These are phyloP conservation scores for Enteromius mattozi DNA, from an alignment of 2,797 vertebrate genomes.

Conservation along the genomic window DNA sequence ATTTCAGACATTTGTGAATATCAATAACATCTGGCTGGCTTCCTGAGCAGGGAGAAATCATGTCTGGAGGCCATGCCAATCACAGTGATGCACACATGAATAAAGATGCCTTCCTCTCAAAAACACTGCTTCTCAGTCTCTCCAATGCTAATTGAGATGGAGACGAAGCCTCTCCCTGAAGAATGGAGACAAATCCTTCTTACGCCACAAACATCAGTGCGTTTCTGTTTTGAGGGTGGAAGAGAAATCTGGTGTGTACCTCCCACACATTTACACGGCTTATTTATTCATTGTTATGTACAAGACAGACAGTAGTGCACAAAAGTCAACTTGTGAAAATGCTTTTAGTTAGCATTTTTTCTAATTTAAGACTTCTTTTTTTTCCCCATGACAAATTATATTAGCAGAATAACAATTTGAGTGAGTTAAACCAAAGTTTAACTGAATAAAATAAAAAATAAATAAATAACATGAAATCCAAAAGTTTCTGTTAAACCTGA, in stretches of 20 bases:
- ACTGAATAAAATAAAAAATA: neutral
- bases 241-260: constrained; percentile 5
- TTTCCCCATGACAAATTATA: neutral
- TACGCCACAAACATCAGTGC: constrained; percentile 15
- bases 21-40: constrained; percentile 76
- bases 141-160: constrained; percentile 70
- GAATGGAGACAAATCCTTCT: constrained; percentile 44
- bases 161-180: constrained; percentile 53
- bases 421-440: neutral
- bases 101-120: constrained; percentile 69
- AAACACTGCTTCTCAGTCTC: constrained; percentile 56
- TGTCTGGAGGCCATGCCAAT: constrained; percentile 74
- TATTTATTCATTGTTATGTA: constrained; percentile 18
- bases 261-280: constrained; percentile 35
- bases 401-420: neutral
- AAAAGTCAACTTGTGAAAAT: constrained; percentile 9
- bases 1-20: constrained; percentile 74
- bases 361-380: neutral
- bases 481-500: neutral
- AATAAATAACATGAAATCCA: neutral
- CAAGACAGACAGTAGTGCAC: neutral
- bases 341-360: neutral
- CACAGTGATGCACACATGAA: constrained; percentile 73
- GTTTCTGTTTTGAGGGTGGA: neutral
- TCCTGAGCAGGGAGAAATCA: constrained; percentile 66